Percentiles rank a stretch among this genome's conserved stretches.
These are phyloP conservation scores for Ischnus inquisitorius DNA, from an alignment of 2,888 invertebrate genomes.

Conservation along the genomic window DNA sequence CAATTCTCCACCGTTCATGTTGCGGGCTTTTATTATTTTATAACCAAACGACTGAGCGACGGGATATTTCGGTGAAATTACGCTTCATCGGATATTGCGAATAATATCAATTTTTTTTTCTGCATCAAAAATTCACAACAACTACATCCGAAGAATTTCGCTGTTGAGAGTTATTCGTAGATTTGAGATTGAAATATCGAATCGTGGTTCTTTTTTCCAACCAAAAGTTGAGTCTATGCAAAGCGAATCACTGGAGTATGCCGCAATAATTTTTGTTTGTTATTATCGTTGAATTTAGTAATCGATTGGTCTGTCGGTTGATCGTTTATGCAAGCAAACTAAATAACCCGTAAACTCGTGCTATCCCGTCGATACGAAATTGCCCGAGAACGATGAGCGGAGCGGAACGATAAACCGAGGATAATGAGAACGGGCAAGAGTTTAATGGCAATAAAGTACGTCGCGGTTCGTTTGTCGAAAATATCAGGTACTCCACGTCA, in stretches of 20 bases:
- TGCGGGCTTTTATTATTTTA: neutral
- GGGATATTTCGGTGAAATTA: neutral
- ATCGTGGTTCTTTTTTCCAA: neutral
- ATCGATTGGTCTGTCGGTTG: neutral
- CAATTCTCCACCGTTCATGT: neutral
- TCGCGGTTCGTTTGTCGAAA: neutral
- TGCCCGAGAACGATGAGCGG: neutral
- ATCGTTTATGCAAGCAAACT: neutral
- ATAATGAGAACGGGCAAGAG: neutral
- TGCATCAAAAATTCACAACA: neutral
- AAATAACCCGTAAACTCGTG: neutral
- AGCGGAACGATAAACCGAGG: neutral
- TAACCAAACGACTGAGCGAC: neutral
- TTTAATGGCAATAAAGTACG: neutral
- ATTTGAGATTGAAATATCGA: neutral
- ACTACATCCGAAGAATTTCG: neutral
- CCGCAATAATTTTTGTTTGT: neutral
- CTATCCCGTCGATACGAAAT: neutral
- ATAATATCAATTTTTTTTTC: neutral
- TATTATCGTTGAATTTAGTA: neutral
- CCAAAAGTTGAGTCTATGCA: no score
- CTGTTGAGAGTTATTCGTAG: neutral
- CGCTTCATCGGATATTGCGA: neutral
- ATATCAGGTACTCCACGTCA: neutral
- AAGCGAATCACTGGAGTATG: neutral